Percentiles rank a stretch among this genome's conserved stretches.
Conservation (phyloP, 64 coral and sea anemone species). For the Actinia tenebrosa region DNA sequence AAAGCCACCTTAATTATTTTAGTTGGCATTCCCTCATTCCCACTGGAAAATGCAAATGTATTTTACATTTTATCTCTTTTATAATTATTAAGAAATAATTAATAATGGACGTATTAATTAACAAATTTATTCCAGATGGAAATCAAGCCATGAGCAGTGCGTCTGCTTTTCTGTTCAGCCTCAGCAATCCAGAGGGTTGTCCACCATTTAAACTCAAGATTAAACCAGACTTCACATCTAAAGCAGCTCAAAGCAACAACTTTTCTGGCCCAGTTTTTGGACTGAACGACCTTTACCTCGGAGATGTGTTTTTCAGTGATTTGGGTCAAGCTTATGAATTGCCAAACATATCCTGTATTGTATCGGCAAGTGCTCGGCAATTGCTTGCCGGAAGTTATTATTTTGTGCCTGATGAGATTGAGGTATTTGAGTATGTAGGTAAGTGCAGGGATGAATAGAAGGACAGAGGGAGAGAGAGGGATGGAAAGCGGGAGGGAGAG, state of each 20-base stretch:
- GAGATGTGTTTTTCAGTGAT: conserved; percentile 25
- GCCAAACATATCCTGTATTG: neutral
- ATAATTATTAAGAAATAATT: neutral
- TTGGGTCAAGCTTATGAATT: conserved; percentile 22
- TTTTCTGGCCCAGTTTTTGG: conserved; percentile 16
- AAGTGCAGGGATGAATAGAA: neutral
- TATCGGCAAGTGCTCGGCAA: neutral
- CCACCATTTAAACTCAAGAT: conserved; percentile 11
- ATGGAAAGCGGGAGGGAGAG: no score
- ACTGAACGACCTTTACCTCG: conserved; percentile 11
- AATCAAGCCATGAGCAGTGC: neutral
- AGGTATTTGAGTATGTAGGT: conserved; percentile 21
- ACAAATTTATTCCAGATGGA: neutral
- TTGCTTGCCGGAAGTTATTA: conserved; percentile 29
- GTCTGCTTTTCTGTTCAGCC: conserved; percentile 14
- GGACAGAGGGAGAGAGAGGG: no score
- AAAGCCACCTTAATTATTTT: neutral
- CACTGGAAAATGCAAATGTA: no score
- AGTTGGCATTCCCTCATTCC: no score
- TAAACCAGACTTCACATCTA: neutral
- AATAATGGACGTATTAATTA: neutral
- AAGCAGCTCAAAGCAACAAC: neutral
- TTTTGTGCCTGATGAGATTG: conserved; percentile 25
- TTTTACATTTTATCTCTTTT: no score
- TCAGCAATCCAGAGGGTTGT: conserved; percentile 4